phyloP scores from a whole-genome alignment of 2,888 invertebrate species.

The Leucozona laternaria region DNA sequence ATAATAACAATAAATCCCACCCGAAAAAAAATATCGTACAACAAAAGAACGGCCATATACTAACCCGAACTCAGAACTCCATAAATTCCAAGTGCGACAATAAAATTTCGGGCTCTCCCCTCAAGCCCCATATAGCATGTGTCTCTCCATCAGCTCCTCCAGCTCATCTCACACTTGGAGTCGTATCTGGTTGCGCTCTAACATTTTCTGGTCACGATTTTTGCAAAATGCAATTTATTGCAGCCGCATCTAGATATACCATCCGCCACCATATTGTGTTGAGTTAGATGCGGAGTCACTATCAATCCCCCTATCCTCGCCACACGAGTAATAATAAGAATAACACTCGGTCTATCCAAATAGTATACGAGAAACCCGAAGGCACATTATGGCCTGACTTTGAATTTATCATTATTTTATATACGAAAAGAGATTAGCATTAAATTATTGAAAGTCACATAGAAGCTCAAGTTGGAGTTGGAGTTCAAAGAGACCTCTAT shows the following conservation, averaged over 20 bases:
- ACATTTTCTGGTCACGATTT: slow-evolving; percentile 76
- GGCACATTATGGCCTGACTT: slow-evolving; percentile 72
- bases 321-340: neutral
- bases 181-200: slow-evolving; percentile 55
- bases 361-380: slow-evolving; percentile 34
- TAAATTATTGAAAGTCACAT: slow-evolving; percentile 71
- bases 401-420: slow-evolving; percentile 75
- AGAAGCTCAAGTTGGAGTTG: slow-evolving; percentile 30
- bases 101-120: slow-evolving; percentile 56
- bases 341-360: slow-evolving; percentile 16
- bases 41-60: slow-evolving; percentile 56
- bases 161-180: slow-evolving; percentile 45
- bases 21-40: slow-evolving; percentile 36
- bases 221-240: slow-evolving; percentile 74
- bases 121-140: slow-evolving; percentile 17
- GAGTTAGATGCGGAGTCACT: neutral
- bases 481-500: slow-evolving; percentile 32
- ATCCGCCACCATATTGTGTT: slow-evolving; percentile 44
- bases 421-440: slow-evolving; percentile 74
- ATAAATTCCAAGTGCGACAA: slow-evolving; percentile 72
- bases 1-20: slow-evolving; percentile 69
- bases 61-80: slow-evolving; percentile 66
- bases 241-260: slow-evolving; percentile 73
- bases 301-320: neutral
- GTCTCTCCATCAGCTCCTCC: slow-evolving; percentile 22